These are phyloP conservation scores for Limnodromus scolopaceus DNA, from an alignment of 2,797 vertebrate genomes.

Conservation along the genomic window DNA sequence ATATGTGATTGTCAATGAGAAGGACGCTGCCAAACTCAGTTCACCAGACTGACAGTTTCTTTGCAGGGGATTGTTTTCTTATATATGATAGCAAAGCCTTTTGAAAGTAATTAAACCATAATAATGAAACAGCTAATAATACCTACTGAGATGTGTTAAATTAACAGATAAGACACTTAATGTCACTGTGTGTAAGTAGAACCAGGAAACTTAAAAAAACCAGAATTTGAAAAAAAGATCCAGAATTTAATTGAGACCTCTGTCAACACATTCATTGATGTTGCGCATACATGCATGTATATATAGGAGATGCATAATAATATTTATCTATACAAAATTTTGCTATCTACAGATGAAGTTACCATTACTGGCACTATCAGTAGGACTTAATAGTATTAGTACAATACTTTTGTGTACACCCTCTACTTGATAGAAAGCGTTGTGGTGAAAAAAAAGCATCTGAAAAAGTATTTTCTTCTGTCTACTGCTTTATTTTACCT, in stretches of 20 bases:
- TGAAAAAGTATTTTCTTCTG: neutral
- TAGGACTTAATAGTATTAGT: neutral
- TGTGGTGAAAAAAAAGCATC: neutral
- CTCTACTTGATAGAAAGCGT: neutral
- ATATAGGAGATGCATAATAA: neutral
- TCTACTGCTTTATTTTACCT: neutral
- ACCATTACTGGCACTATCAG: neutral
- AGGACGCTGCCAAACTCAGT: neutral
- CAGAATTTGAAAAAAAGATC: neutral
- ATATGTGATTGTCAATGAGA: accelerated
- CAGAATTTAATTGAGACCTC: neutral
- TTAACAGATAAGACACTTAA: neutral
- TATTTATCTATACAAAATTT: neutral
- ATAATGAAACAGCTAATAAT: neutral
- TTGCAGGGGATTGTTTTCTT: neutral
- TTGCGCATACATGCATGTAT: neutral
- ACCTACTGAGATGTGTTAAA: neutral
- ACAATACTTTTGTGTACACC: neutral
- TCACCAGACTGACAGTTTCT: neutral
- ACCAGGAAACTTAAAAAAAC: neutral
- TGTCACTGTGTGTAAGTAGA: accelerated
- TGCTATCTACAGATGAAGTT: neutral
- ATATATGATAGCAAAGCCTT: neutral
- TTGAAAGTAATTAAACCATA: neutral
- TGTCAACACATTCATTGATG: neutral